Conservation (phyloP, 2,888 invertebrate genomes). For the Cyclophora albipunctata region DNA sequence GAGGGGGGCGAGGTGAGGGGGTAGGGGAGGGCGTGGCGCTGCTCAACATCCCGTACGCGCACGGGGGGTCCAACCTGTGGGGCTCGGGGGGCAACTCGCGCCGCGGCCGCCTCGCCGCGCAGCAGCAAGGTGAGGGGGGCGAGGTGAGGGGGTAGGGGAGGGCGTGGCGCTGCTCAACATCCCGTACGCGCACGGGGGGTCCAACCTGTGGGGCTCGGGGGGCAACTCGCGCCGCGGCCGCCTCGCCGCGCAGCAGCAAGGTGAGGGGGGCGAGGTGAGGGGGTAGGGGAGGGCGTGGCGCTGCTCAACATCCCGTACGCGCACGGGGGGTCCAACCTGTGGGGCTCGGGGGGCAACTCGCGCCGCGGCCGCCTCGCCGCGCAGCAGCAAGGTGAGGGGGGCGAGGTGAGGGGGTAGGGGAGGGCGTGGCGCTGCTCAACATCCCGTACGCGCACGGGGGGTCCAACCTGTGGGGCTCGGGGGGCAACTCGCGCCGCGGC, state of each 20-base stretch:
- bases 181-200: constrained; percentile 97
- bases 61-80: constrained; percentile 98
- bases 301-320: constrained; percentile 97
- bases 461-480: constrained; percentile 95
- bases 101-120: constrained; percentile 77
- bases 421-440: constrained; percentile 96
- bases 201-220: constrained; percentile 94
- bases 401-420: too few species aligned
- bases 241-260: constrained; percentile 89
- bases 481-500: constrained; percentile 56
- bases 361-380: constrained; percentile 69
- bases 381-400: constrained; percentile 88
- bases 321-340: constrained; percentile 97
- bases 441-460: constrained; percentile 99
- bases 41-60: constrained; percentile 97
- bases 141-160: too few species aligned
- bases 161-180: constrained; percentile 97
- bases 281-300: constrained; percentile 96
- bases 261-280: too few species aligned
- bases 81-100: constrained; percentile 78
- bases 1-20: constrained; percentile 9
- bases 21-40: constrained; percentile 96
- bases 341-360: constrained; percentile 83
- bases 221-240: constrained; percentile 54
- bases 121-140: constrained; percentile 86